Conservation (phyloP, 2,113 vertebrate species). For the Gobiocypris rarus region DNA sequence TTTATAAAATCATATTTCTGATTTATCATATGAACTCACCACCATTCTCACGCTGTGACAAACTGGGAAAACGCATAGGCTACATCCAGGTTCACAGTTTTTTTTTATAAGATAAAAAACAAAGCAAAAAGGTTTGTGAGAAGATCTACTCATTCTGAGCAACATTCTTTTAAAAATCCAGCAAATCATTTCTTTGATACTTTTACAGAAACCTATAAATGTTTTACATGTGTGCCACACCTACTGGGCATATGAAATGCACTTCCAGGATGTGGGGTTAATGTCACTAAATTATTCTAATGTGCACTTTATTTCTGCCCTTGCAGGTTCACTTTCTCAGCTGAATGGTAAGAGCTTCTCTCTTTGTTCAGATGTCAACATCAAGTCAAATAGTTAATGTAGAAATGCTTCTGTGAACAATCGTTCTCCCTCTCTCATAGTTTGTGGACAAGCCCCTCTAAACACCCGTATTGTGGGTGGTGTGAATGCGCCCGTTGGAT, state of each 20-base stretch:
- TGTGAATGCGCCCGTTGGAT: not conserved
- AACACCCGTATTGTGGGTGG: conserved; percentile 48
- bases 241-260: not conserved
- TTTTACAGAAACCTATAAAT: not conserved
- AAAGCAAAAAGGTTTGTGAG: not conserved
- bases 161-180: not conserved
- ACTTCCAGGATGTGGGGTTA: not conserved
- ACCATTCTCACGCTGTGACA: too few species aligned
- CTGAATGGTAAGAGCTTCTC: conserved; percentile 3
- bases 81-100: not conserved
- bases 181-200: not conserved
- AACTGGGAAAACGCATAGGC: too few species aligned
- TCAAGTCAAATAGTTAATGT: not conserved
- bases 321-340: conserved; percentile 42
- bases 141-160: not conserved
- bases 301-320: not conserved
- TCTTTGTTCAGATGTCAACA: not conserved
- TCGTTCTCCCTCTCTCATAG: conserved; percentile 19
- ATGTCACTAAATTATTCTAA: not conserved
- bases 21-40: too few species aligned
- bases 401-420: not conserved
- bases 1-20: not conserved
- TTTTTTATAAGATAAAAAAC: not conserved
- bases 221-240: not conserved
- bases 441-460: conserved; percentile 43